Evolutionary conservation across 2,797 vertebrate genomes (phyloP).

Genomic region (Micropoecilia bifurca): DNA sequence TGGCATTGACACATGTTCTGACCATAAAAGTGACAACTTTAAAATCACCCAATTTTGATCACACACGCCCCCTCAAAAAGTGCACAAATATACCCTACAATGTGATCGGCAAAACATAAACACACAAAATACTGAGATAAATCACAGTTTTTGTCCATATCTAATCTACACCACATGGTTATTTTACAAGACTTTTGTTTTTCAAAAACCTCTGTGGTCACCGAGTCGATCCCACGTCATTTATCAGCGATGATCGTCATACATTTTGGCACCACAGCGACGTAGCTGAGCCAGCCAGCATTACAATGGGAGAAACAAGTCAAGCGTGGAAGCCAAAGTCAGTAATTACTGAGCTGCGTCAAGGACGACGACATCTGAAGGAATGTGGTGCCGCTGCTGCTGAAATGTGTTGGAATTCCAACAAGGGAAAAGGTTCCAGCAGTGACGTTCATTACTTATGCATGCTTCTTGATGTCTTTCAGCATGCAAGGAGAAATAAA

Average conservation of each 20-base stretch:
- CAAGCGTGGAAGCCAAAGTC: slow-evolving; percentile 19
- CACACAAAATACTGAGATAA: background rate
- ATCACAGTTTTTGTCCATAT: slow-evolving; percentile 12
- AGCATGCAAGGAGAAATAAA: background rate
- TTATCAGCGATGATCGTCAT: slow-evolving; percentile 22
- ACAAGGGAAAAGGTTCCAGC: background rate
- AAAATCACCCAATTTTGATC: slow-evolving; percentile 7
- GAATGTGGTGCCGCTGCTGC: slow-evolving; percentile 27
- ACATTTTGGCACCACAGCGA: slow-evolving; percentile 10
- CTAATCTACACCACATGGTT: slow-evolving; percentile 18
- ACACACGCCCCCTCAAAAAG: slow-evolving; percentile 2
- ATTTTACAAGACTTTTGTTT: background rate
- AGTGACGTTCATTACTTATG: slow-evolving; percentile 1
- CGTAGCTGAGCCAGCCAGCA: slow-evolving; percentile 23
- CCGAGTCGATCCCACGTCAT: slow-evolving; percentile 15
- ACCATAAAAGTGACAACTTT: slow-evolving; percentile 30
- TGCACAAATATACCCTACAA: slow-evolving; percentile 10
- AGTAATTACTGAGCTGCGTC: slow-evolving; percentile 27
- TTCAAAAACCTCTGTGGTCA: slow-evolving; percentile 11
- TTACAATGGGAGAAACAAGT: slow-evolving; percentile 15
- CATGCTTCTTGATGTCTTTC: background rate
- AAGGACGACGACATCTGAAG: slow-evolving; percentile 29
- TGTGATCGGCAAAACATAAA: background rate
- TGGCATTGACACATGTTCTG: slow-evolving; percentile 37
- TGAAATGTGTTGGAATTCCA: slow-evolving; percentile 16